Evolutionary conservation across 2,113 vertebrate species (phyloP).

Genomic region (Danio rerio): GRCz12tu NC_133189.1:39604001-39604500

Average conservation of each 20-base stretch:
- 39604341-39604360: slow-evolving; percentile 97
- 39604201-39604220: slow-evolving; percentile 96
- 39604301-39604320: slow-evolving; percentile 98
- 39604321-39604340: slow-evolving; percentile 97
- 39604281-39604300: slow-evolving; percentile 96
- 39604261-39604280: slow-evolving; percentile 94
- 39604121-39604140: slow-evolving; percentile 91
- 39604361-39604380: slow-evolving; percentile 97
- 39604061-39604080: no score
- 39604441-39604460: slow-evolving; percentile 92
- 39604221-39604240: slow-evolving; percentile 95
- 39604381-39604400: slow-evolving; percentile 93
- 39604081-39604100: background rate
- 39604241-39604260: slow-evolving; percentile 93
- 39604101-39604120: background rate
- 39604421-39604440: slow-evolving; percentile 85
- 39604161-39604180: slow-evolving; percentile 98
- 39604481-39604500: slow-evolving; percentile 74
- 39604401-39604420: slow-evolving; percentile 98
- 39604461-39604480: slow-evolving; percentile 99
- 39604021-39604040: no score
- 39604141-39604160: slow-evolving; percentile 95
- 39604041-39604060: no score
- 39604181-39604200: slow-evolving; percentile 97
- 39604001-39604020: no score